Base-by-base conservation (phyloP, 2,797 vertebrate genomes). In the Margarornis squamiger region DNA sequence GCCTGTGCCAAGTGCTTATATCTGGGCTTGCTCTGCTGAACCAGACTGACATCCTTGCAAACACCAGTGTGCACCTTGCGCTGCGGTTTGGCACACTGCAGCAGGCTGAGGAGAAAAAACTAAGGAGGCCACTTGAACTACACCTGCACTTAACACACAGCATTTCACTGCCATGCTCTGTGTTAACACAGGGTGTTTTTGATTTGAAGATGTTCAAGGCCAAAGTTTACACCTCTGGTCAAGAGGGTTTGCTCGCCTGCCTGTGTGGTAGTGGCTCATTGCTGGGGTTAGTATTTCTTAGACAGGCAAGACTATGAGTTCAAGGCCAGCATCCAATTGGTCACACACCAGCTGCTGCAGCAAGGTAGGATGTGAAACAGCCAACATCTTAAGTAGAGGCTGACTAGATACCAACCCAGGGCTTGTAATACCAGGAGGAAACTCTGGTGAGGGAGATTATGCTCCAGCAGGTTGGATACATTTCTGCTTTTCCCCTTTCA, bases 121-220 rank as follows among this genome's bases (percentile, higher is more conserved):
- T 3, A 2, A 4, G 3, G 22, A 62, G 82, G 80, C 51, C 8
- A 9, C 20, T 71, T 76, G 91, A 94, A 76, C 79, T 70, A 34
- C 83, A 83, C 43, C 71, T 58, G 55, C 72, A 17, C 39, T 43
- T 38, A 29, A 79, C 39, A 66, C 68, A 38, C 14, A 0, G 26
- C 0, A 0, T 41, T 72, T 59, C 1, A 2, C 52, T 38, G 48
- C 43, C 2, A 2, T 0, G 1, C 39, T 51, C 57, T 1, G 2
- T 12, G 16, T 2, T 78, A 75, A 29, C 0, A 1, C 34, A 30
- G 72, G 26, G 10, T 54, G 32, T 10, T 90, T 91, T 85, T 59
- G 79, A 27, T 67, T 34, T 57, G 26, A 49, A 73, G 43, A 9
- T 82, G 68, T 24, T 68, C 43, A n/a, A 88, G 46, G 55, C n/a